Base-by-base conservation (phyloP, 2,113 vertebrate genomes). In the Noturus placidus region DNA sequence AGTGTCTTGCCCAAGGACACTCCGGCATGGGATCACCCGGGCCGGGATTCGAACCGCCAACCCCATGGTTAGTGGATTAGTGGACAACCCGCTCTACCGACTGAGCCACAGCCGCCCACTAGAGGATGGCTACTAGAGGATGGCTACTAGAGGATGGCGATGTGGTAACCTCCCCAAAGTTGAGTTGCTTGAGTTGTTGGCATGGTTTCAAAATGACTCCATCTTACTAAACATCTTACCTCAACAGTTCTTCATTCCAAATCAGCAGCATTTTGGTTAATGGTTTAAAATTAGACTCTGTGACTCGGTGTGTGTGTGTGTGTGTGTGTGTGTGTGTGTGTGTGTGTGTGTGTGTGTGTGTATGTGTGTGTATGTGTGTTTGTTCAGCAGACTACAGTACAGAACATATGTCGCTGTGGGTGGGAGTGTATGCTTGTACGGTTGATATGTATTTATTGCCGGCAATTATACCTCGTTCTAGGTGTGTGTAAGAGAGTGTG, bases 381-480 rank as follows among this genome's bases (percentile, higher is more conserved):
- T 81, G 76, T 81, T 78, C 80, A 61, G 13, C 25, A 80, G 63
- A 50, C 19, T 50, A 54, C 59, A 50, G 11, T 86, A 57, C 33
- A 82, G 33, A 74, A 79, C 52, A 82, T 84, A 59, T 72, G 61
- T 74, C 35, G 9, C 63, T 74, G 65, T 35, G 54, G 79, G 77
- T 86, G 80, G 87, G 83, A 63, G 30, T 65, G 67, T 2, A 87
- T 38, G 46, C 78, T 82, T 67, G 27, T 38, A 77, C 25, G 56
- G 59, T 25, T 61, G 80, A 65, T 83, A 67, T 42, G 42, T 67
- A 83, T 83, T 83, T 83, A 83, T 83, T 83, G 67, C 82, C 4
- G 42, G 82, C 42, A 50, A 63, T 87, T 87, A 83, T 54, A 46
- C 38, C 81, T 83, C n/a, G 54, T 54, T 69, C 56, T 56, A 74